Base-by-base conservation (phyloP, 1,140 invertebrate species). In the Bombus vancouverensis region DNA sequence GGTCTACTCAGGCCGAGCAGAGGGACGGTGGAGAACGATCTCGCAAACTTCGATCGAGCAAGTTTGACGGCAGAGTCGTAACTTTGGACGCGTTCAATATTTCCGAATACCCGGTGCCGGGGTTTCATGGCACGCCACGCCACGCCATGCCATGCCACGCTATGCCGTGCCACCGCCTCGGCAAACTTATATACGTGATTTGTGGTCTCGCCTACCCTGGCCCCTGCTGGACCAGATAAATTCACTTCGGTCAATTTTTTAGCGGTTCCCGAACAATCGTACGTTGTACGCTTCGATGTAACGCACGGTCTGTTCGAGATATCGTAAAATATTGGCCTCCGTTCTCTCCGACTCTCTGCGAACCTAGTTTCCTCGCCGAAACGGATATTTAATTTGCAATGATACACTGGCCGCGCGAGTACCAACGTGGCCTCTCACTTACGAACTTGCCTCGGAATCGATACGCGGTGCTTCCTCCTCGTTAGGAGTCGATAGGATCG, bases 111-210 rank as follows among this genome's bases (percentile, higher is more conserved):
- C 80, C 84, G 65, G 57, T 25, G 62, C 62, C 75, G 78, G 53
- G 73, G 47, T 86, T 86, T 75, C 80, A 66, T 44, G 73, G 59
- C 42, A 65, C 70, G 44, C 22, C 57, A 42, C 13, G 28, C 39
- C 28, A 42, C 13, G 28, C 39, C 28, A 71, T 3, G 3, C 62
- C 44, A 53, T n/a, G 44, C 25, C 44, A 74, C n/a, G 44, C 72
- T 18, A 53, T 18, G 32, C 44, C 22, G 42, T 39, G 68, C 68
- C 68, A 12, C 28, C 74, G 42, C 70, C 42, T 59, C 65, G 68
- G 47, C 77, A 42, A 90, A 89, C 88, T 90, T 89, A 89, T 87
- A 87, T 83, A 78, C 78, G 88, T 89, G 88, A 90, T 90, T 90
- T 89, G 88, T 87, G 77, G 77, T 70, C 59, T 44, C 25, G 44